Conservation (phyloP, 2,113 vertebrate species). For the Pterocles gutturalis region DNA sequence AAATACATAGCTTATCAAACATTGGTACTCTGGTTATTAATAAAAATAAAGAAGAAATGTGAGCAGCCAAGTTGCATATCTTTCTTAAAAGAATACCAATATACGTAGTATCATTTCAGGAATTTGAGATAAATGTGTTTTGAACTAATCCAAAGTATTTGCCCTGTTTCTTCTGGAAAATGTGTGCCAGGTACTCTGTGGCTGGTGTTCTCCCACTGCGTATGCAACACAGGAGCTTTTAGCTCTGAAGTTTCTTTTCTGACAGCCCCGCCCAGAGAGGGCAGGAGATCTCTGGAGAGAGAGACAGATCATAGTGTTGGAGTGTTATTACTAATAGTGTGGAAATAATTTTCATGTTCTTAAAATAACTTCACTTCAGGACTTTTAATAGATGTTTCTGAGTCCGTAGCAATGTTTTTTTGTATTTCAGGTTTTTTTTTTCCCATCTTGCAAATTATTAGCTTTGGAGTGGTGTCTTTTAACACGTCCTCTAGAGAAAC, state of each 20-base stretch:
- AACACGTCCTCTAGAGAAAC: neutral
- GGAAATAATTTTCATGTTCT: neutral
- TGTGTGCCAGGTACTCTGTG: neutral
- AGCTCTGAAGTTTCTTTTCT: neutral
- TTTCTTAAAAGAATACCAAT: neutral
- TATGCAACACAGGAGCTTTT: neutral
- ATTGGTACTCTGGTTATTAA: neutral
- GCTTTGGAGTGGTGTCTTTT: neutral
- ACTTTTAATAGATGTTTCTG: neutral
- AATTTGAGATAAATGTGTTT: neutral
- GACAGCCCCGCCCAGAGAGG: neutral
- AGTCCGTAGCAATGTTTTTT: neutral
- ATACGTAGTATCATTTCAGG: neutral
- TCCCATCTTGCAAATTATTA: neutral
- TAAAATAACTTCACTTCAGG: neutral
- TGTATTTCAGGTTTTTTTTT: neutral
- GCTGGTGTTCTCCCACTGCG: neutral
- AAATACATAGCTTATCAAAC: neutral
- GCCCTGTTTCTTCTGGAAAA: neutral
- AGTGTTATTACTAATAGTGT: neutral
- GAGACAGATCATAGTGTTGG: neutral
- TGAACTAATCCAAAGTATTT: neutral
- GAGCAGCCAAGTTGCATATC: neutral
- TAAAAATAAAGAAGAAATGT: neutral
- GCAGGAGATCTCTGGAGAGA: neutral